A percentile compares a stretch with the other conserved stretches of the same genome.
Conservation (phyloP, 2,888 invertebrate genomes). For the Amphiduros pacificus region DNA sequence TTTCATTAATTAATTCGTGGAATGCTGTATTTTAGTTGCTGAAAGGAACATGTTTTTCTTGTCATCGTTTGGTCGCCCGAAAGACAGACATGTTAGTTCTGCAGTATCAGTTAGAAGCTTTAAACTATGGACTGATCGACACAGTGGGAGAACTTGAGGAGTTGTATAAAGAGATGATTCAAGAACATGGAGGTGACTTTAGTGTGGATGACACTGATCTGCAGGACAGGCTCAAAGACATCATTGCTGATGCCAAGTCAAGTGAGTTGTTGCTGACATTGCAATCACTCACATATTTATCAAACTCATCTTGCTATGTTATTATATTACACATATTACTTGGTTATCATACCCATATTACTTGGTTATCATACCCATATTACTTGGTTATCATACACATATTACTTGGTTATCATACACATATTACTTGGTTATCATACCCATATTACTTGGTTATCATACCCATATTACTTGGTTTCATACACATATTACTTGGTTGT, state of each 20-base stretch:
- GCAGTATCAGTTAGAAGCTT: constrained; percentile 70
- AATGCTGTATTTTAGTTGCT: neutral
- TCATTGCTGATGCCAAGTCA: neutral
- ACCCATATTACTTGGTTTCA: too few relatives aligned
- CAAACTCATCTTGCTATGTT: too few relatives aligned
- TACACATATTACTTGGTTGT: too few relatives aligned
- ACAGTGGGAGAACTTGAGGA: constrained; percentile 36
- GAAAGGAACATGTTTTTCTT: constrained; percentile 59
- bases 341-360: too few relatives aligned
- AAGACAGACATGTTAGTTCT: constrained; percentile 61
- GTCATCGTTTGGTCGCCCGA: constrained; percentile 54
- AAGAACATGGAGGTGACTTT: constrained; percentile 22
- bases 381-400: too few relatives aligned
- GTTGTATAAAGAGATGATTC: constrained; percentile 22
- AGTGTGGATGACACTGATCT: neutral
- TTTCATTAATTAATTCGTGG: neutral
- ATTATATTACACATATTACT: too few relatives aligned
- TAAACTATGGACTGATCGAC: constrained; percentile 63
- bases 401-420: too few relatives aligned
- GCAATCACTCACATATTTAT: neutral
- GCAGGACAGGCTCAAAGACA: neutral
- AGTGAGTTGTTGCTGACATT: neutral
- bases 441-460: too few relatives aligned
- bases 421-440: too few relatives aligned
- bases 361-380: too few relatives aligned